Conservation (phyloP, 1,140 invertebrate genomes). For the Rhynchophorus ferrugineus region DNA sequence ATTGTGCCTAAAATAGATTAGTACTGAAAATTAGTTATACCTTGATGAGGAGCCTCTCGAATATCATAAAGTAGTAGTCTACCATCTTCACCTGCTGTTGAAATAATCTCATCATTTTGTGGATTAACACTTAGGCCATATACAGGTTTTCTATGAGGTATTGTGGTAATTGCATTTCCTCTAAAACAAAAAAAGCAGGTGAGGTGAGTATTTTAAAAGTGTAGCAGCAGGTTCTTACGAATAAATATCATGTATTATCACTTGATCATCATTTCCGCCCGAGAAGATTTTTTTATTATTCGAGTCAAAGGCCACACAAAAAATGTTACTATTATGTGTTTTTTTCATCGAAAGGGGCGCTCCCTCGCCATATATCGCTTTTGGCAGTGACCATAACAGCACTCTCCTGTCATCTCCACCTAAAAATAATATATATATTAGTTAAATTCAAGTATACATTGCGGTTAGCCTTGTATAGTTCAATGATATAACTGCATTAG, state of each 20-base stretch:
- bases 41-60: constrained; percentile 53
- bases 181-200: constrained; percentile 44
- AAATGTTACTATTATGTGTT: constrained; percentile 87
- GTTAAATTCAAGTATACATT: not conserved
- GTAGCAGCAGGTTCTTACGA: constrained; percentile 58
- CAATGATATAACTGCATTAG: too few relatives aligned
- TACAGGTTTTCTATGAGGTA: constrained; percentile 80
- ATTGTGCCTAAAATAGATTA: too few relatives aligned
- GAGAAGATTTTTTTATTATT: constrained; percentile 78
- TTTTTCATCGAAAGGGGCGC: constrained; percentile 67
- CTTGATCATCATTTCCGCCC: constrained; percentile 90
- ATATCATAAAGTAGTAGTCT: constrained; percentile 79
- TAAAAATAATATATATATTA: constrained; percentile 37
- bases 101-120: constrained; percentile 71
- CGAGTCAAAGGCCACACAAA: constrained; percentile 80
- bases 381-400: constrained; percentile 79
- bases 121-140: constrained; percentile 84
- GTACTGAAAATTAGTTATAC: constrained; percentile 36
- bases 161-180: constrained; percentile 62
- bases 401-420: constrained; percentile 89
- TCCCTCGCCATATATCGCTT: constrained; percentile 57
- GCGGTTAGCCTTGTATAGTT: too few relatives aligned
- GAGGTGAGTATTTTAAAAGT: constrained; percentile 1
- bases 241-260: constrained; percentile 75
- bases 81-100: constrained; percentile 87